phyloP scores from a whole-genome alignment of 2,888 invertebrate genomes.

The Cephalotes varians region DNA sequence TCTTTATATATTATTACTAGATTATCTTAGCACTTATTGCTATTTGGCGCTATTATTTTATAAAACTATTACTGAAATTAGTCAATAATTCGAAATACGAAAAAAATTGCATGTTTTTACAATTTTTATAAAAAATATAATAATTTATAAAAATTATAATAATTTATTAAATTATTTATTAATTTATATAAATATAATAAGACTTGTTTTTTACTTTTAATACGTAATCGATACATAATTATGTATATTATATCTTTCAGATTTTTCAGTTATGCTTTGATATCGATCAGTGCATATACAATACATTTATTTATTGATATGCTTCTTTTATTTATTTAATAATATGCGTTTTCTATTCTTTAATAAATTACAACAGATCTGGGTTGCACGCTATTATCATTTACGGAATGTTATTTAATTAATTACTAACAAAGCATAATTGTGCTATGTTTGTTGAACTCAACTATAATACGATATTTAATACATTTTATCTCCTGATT shows the following conservation, averaged over 20 bases:
- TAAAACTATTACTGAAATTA: background rate
- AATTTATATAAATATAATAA: background rate
- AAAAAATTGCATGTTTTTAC: background rate
- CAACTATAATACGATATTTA: background rate
- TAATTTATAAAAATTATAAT: too few relatives aligned
- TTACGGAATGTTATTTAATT: constrained; percentile 18
- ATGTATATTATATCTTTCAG: background rate
- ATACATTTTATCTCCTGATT: constrained; percentile 25
- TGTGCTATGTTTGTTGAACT: background rate
- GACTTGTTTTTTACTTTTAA: background rate
- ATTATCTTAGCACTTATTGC: background rate
- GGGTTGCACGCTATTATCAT: background rate
- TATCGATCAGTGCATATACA: background rate
- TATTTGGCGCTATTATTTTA: background rate
- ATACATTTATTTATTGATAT: background rate
- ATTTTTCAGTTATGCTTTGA: background rate
- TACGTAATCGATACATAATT: background rate
- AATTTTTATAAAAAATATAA: background rate
- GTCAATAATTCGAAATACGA: background rate
- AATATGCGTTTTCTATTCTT: background rate
- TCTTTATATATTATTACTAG: background rate
- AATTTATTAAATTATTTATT: background rate
- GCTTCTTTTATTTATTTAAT: background rate
- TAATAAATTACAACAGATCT: background rate
- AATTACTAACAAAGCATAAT: background rate